Conservation (phyloP, 92 coral and sea anemone species). For the Umimayanthus kanabou region DNA sequence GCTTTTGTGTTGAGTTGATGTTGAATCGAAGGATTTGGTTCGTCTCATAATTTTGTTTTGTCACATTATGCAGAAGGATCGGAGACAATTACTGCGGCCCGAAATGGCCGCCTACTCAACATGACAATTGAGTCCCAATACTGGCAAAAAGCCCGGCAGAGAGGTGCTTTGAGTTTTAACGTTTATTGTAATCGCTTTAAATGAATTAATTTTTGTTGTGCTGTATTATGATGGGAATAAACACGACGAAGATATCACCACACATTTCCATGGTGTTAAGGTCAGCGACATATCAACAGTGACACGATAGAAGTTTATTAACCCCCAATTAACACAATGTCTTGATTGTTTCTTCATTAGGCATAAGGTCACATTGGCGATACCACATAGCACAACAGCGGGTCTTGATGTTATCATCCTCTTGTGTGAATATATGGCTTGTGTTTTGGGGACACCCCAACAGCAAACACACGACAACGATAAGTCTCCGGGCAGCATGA, state of each 20-base stretch:
- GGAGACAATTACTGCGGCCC: conserved; percentile 32
- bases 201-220: neutral
- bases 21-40: conserved; percentile 28
- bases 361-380: conserved; percentile 6
- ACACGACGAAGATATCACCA: neutral
- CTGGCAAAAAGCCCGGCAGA: conserved; percentile 29
- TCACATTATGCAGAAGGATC: neutral
- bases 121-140: conserved; percentile 15
- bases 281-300: conserved; percentile 17
- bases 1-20: conserved; percentile 22
- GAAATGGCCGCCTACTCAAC: conserved; percentile 8
- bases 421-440: neutral
- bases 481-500: neutral
- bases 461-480: conserved; percentile 5
- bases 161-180: conserved; percentile 10
- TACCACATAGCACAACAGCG: neutral
- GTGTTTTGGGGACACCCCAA: neutral
- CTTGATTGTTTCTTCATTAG: conserved; percentile 28
- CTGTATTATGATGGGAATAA: neutral
- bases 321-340: conserved; percentile 42
- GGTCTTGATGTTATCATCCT: neutral
- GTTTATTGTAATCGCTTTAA: neutral
- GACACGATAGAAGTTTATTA: conserved; percentile 14
- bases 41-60: conserved; percentile 6
- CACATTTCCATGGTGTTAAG: neutral